Evolutionary conservation across 2,113 vertebrate genomes (phyloP).

Genomic region (Dissostichus mawsoni): DNA sequence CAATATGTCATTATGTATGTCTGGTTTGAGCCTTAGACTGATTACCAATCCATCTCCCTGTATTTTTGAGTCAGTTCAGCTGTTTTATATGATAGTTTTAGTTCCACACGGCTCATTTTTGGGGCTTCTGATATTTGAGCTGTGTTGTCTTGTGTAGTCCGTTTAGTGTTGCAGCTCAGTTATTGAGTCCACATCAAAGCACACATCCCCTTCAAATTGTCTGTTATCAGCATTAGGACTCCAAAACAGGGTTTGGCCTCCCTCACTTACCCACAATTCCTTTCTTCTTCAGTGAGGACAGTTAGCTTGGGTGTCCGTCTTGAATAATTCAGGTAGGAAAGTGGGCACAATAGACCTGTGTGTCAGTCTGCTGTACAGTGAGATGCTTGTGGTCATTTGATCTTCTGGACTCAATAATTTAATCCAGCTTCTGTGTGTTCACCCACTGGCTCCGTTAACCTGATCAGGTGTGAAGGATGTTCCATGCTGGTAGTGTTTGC

Average conservation of each 20-base stretch:
- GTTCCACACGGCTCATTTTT: conserved; percentile 17
- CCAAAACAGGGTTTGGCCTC: not conserved
- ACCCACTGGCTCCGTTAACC: conserved; percentile 32
- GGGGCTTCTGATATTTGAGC: not conserved
- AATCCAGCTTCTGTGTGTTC: conserved; percentile 45
- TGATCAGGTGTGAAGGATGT: conserved; percentile 46
- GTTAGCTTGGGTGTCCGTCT: conserved; percentile 57
- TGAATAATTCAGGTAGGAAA: conserved; percentile 86
- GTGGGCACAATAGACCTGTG: conserved; percentile 68
- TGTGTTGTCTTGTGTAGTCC: not conserved
- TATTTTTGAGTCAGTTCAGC: not conserved
- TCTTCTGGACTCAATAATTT: conserved; percentile 78
- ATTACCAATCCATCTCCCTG: not conserved
- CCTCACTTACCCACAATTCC: conserved; percentile 6
- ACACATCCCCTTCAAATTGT: not conserved
- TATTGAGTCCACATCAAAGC: conserved; percentile 26
- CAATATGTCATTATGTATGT: not conserved
- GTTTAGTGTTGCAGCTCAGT: conserved; percentile 1
- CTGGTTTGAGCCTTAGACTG: not conserved
- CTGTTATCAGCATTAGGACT: conserved; percentile 11
- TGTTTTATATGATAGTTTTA: conserved; percentile 5
- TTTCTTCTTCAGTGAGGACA: conserved; percentile 29
- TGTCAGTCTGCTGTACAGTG: conserved; percentile 39
- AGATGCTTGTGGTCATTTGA: conserved; percentile 72
- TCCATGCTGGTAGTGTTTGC: conserved; percentile 17